These are phyloP conservation scores for Eutolmus rufibarbis DNA, from an alignment of 2,888 invertebrate genomes.

Conservation along the genomic window DNA sequence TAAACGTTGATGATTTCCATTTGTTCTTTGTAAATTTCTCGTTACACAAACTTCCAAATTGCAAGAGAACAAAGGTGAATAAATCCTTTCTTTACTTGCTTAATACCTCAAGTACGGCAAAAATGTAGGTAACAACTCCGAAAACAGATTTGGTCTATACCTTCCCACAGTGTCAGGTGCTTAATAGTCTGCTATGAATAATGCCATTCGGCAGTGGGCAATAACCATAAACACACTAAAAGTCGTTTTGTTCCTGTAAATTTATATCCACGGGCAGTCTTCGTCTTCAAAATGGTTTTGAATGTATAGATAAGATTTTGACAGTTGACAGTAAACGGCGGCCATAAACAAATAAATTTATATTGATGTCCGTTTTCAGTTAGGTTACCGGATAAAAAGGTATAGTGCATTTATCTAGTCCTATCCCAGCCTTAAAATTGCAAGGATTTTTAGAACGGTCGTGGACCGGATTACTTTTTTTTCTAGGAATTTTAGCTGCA, in stretches of 20 bases:
- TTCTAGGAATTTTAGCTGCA: neutral
- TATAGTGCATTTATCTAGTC: neutral
- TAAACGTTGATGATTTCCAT: too few species aligned
- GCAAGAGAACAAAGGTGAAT: neutral
- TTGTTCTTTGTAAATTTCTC: too few species aligned
- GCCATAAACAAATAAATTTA: neutral
- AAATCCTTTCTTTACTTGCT: neutral
- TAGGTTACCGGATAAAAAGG: neutral
- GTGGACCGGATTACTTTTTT: neutral
- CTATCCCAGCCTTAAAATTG: neutral
- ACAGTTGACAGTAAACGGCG: neutral
- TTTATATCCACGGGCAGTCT: neutral
- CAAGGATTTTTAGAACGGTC: neutral
- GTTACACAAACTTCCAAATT: too few species aligned
- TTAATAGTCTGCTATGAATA: neutral
- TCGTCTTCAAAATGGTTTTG: neutral
- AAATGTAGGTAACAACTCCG: neutral
- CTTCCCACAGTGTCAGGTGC: neutral
- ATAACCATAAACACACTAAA: neutral
- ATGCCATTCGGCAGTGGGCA: neutral
- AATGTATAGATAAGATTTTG: neutral
- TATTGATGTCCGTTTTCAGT: neutral
- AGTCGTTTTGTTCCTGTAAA: neutral
- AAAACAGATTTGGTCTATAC: neutral
- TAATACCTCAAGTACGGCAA: neutral